phyloP scores from a whole-genome alignment of 2,888 invertebrate genomes.

The Oithona nana region DNA sequence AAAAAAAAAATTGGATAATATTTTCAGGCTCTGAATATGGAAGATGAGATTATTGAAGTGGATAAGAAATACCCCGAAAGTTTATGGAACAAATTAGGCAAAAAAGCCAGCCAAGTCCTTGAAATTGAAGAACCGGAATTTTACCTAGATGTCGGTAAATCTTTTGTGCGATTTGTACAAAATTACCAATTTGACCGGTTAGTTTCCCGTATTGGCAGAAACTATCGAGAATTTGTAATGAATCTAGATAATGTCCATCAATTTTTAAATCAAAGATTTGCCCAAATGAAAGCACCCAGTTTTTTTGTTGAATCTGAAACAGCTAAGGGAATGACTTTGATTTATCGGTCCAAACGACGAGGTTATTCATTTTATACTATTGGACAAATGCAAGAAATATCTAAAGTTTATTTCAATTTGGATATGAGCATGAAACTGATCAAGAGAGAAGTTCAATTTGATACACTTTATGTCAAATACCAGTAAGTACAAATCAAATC shows the following conservation, averaged over 20 bases:
- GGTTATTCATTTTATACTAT: constrained; percentile 10
- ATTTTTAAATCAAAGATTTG: constrained; percentile 3
- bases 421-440: constrained; percentile 1
- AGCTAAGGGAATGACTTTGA: not conserved
- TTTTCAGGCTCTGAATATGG: no score
- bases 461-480: constrained; percentile 49
- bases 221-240: constrained; percentile 14
- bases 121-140: constrained; percentile 8
- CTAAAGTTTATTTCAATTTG: constrained; percentile 25
- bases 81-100: constrained; percentile 24
- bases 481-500: not conserved
- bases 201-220: constrained; percentile 3
- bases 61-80: constrained; percentile 46
- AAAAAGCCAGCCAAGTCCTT: constrained; percentile 32
- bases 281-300: constrained; percentile 9
- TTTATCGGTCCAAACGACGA: constrained; percentile 14
- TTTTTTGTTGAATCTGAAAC: constrained; percentile 11
- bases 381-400: constrained; percentile 39
- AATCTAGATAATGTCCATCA: constrained; percentile 16
- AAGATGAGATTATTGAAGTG: constrained; percentile 56
- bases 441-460: constrained; percentile 10
- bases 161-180: constrained; percentile 8
- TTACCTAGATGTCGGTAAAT: constrained; percentile 9
- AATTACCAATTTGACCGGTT: not conserved
- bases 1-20: no score